Base-by-base conservation (phyloP, 2,113 vertebrate genomes). In the Alligator mississippiensis region DNA sequence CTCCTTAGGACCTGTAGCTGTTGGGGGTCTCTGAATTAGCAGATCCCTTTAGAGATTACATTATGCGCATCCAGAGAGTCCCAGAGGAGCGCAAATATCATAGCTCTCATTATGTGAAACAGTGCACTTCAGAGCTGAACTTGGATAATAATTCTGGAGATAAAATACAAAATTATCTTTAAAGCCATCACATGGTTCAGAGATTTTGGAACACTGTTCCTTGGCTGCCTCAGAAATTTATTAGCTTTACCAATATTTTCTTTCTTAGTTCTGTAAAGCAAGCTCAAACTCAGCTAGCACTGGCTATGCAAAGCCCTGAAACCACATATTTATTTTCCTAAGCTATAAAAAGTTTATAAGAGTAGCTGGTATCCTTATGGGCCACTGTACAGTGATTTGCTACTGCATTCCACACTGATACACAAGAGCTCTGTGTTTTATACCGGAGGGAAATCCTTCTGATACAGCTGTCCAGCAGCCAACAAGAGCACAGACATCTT, bases 241-340 rank as follows among this genome's bases (percentile, higher is more conserved):
- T 98, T 97, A 97, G 94, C 87, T 97, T 96, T 95, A 95, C 96
- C 96, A 97, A 96, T 98, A 97, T 98, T 98, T 98, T 98, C 95
- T 97, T 98, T 97, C 74, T 89, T 96, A 93, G 93, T 91, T 97
- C 96, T 95, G 93, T 97, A 97, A 98, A 97, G 96, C 93, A 96
- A 97, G 96, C 94, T 98, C 94, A 95, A 95, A 97, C 93, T 96
- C 90, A 88, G 96, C 72, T 89, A 95, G 96, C 74, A 91, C 96
- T 87, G 97, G 94, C 96, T 98, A 97, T 98, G 97, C 96, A 96
- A 97, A 98, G 98, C 96, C 95, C 97, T 98, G 90, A 98, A 98
- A 98, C 98, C 98, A 96, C 98, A 98, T 98, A 97, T 98, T 98
- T 98, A 98, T 98, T 98, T 98, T 98, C 97, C 97, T 96, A 97